Percentiles rank a stretch among this genome's conserved stretches.
Conservation (phyloP, 2,797 vertebrate genomes). For the Ctenosaura bakeri region DNA sequence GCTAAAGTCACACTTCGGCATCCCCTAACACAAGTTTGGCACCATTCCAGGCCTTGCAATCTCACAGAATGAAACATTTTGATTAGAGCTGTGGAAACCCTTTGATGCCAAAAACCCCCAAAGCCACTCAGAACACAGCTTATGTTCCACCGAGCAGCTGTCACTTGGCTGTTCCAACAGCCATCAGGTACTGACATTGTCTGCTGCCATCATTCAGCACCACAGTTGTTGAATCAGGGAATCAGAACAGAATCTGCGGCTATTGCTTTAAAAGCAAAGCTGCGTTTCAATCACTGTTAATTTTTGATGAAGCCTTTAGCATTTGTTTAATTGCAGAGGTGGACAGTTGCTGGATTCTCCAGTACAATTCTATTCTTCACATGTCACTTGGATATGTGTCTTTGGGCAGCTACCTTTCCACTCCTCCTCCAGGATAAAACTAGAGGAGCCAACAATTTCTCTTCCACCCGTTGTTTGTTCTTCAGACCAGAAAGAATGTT, state of each 20-base stretch:
- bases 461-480: constrained; percentile 21
- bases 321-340: constrained; percentile 2
- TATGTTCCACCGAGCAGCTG: constrained; percentile 67
- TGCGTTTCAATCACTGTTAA: constrained; percentile 6
- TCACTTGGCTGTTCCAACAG: constrained; percentile 51
- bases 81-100: constrained; percentile 55
- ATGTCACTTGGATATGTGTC: background rate
- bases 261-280: constrained; percentile 40
- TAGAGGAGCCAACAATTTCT: background rate
- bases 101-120: constrained; percentile 59
- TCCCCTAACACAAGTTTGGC: constrained; percentile 43
- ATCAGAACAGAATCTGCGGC: rapidly evolving
- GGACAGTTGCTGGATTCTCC: background rate
- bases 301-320: constrained; percentile 25
- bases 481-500: constrained; percentile 31
- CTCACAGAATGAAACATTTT: constrained; percentile 61
- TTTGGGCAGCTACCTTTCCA: constrained; percentile 4
- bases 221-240: background rate
- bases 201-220: background rate
- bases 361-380: rapidly evolving
- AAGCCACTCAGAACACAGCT: constrained; percentile 43
- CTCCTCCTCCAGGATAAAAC: background rate
- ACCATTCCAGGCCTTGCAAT: constrained; percentile 47
- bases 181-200: constrained; percentile 19
- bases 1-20: constrained; percentile 26